A percentile compares a stretch with the other conserved stretches of the same genome.
Evolutionary conservation across 2,113 vertebrate species (phyloP).

Genomic region (Podarcis raffonei): DNA sequence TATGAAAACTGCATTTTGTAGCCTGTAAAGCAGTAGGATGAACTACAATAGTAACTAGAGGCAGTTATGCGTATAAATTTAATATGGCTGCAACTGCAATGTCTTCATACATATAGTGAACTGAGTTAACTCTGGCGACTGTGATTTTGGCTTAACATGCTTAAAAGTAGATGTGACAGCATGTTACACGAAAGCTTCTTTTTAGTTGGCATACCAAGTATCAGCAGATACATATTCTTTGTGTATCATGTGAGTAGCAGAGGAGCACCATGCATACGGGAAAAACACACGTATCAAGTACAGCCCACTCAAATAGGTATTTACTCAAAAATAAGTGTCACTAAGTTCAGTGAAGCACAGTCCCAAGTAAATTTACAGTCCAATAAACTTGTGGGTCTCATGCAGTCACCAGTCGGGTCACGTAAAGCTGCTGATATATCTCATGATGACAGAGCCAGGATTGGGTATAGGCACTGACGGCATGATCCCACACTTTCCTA

Average conservation of each 20-base stretch:
- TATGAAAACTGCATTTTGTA: background rate
- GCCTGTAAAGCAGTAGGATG: background rate
- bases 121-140: background rate
- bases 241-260: background rate
- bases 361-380: background rate
- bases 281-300: background rate
- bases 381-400: background rate
- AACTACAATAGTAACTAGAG: background rate
- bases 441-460: too few species aligned
- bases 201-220: background rate
- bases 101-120: background rate
- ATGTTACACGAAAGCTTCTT: too few species aligned
- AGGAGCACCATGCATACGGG: background rate
- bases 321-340: background rate
- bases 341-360: background rate
- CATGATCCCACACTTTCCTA: background rate
- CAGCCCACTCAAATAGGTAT: background rate
- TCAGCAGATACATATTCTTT: background rate
- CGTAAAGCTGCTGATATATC: background rate
- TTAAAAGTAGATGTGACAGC: too few species aligned
- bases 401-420: background rate
- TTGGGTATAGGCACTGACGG: background rate
- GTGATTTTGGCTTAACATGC: background rate
- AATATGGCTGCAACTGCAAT: background rate
- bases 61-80: background rate